Evolutionary conservation across 2,113 vertebrate species (phyloP), one percentile per base, ranked within the genome.

Genomic region (Cranoglanis bouderius): DNA sequence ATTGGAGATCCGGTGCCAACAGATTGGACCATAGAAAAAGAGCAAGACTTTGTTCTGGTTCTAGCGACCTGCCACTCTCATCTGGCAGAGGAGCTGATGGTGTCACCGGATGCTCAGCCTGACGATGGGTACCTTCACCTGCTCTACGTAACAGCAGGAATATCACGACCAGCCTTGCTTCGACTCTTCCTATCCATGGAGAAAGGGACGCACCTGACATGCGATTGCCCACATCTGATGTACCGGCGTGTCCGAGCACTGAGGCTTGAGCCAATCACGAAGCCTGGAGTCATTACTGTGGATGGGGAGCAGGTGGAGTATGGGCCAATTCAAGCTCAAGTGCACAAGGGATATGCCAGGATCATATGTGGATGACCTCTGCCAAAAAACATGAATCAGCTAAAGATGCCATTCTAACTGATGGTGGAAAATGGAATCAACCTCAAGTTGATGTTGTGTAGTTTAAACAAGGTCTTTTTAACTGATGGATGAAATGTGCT

Each of bases 121-220:
- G 94, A 95, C 0, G 97, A 98, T 0, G 97, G 97, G 0, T 61
- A 94, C 26, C 97, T 99, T 90, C 98, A 99, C 26, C 95, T 99
- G 63, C 97, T 97, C 91, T 99, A 98, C 1, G 89, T 98, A 89
- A 96, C 93, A 0, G 97, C 96, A 0, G 97, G 97, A 0, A 96
- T 98, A 92, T 97, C 97, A 3, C 94, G 98, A 1, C 87, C 96
- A 13, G 92, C 91, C 14, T 95, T 99, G 91, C 93, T 99, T 82
- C 97, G 95, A 43, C 93, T 99, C 86, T 98, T 99, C 92, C 95
- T 98, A 87, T 97, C 98, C 92, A 98, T 99, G 97, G 96, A 97
- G 94, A 97, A 96, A 75, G 98, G 98, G 21, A 95, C 93, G 0
- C 98, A 98, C 90, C 89, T 98, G 94, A 95, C 96, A 0, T 91